Evolutionary conservation across 2,797 vertebrate genomes (phyloP).

Genomic region (Propithecus perrieri): DNA sequence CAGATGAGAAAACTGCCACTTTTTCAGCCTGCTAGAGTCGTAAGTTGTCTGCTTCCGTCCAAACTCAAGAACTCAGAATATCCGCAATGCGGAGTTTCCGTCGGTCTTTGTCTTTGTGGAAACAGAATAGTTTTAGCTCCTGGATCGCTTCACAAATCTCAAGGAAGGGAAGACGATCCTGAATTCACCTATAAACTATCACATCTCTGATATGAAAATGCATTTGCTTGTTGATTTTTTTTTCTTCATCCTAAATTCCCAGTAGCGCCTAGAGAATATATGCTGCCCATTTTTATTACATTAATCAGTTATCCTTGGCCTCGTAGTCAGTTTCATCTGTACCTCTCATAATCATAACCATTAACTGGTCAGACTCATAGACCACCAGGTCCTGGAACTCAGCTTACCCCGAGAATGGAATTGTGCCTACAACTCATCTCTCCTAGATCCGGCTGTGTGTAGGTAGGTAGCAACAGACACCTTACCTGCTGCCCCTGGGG

Average conservation of each 20-base stretch:
- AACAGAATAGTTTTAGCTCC: neutral
- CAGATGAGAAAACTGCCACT: constrained; percentile 65
- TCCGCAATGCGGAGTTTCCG: neutral
- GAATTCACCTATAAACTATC: neutral
- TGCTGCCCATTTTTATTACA: neutral
- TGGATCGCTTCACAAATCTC: neutral
- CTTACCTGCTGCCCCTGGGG: neutral
- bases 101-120: constrained; percentile 57
- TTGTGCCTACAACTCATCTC: neutral
- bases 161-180: neutral
- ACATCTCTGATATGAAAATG: constrained; percentile 2
- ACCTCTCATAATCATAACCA: neutral
- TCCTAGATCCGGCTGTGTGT: neutral
- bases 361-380: neutral
- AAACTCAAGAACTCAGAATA: neutral
- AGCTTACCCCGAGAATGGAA: neutral
- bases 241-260: constrained; percentile 20
- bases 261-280: neutral
- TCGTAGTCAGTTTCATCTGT: neutral
- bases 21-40: constrained; percentile 13
- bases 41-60: neutral
- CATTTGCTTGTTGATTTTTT: neutral
- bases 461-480: neutral
- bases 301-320: neutral
- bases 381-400: neutral